Evolutionary conservation across 2,797 vertebrate species (phyloP).

Genomic region (Hybognathus amarus): DNA sequence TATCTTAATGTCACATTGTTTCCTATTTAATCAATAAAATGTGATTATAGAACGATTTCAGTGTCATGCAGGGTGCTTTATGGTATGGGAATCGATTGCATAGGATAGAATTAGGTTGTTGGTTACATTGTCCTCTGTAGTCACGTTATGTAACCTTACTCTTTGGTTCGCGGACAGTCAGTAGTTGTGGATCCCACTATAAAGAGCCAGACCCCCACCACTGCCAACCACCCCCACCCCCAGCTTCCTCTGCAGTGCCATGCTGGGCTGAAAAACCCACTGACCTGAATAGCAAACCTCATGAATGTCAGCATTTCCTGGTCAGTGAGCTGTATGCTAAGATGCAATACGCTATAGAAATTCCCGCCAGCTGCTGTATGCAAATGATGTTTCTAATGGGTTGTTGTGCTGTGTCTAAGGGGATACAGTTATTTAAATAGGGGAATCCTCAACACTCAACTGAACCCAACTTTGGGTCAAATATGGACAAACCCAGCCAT

Average conservation of each 20-base stretch:
- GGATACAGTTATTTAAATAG: conserved; percentile 21
- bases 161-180: background rate
- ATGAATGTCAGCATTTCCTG: conserved; percentile 68
- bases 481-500: too few relatives aligned
- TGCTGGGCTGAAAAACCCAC: conserved; percentile 69
- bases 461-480: too few relatives aligned
- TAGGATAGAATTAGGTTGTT: background rate
- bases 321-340: conserved; percentile 68
- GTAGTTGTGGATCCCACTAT: conserved; percentile 33
- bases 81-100: background rate
- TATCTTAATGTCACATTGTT: conserved; percentile 75
- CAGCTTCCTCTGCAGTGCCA: conserved; percentile 41
- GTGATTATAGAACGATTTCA: conserved; percentile 43
- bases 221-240: background rate
- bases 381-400: background rate
- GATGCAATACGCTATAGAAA: conserved; percentile 60
- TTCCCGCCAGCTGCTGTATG: conserved; percentile 9
- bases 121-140: conserved; percentile 14
- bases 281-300: conserved; percentile 76
- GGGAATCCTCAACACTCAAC: background rate
- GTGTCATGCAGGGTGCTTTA: conserved; percentile 21
- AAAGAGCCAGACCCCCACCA: conserved; percentile 29
- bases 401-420: background rate
- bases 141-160: conserved; percentile 46
- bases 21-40: conserved; percentile 86